Base-by-base conservation (phyloP, 2,888 invertebrate species). In the Polia nebulosa region DNA sequence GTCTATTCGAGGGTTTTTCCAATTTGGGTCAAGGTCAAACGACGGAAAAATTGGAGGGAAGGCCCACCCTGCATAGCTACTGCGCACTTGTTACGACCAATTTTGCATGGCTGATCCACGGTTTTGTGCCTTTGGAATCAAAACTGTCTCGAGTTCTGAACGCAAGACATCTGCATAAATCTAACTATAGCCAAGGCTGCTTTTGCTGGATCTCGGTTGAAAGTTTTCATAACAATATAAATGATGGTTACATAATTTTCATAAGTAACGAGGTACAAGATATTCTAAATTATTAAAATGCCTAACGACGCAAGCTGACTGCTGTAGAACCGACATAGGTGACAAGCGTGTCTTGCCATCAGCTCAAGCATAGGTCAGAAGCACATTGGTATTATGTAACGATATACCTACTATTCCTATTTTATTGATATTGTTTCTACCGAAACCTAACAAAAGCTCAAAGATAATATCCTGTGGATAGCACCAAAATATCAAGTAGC, bases 11-110 rank as follows among this genome's bases (percentile, higher is more conserved):
- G 84, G 82, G 83, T 78, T 85, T 83, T 85, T 75, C 71, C 76
- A 85, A 91, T 89, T 78, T 86, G 76, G 91, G 92, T 91, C 92
- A 93, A 92, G 93, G 91, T 81, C 86, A 85, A 52, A 68, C 63
- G 77, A 76, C 80, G 83, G 81, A 88, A 89, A 85, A 89, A 86
- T 76, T 72, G 61, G 69, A 87, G 83, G 87, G 87, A 86, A 86
- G 82, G 87, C 82, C 83, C 81, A 83, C 85, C 85, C 86, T 83
- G 32, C 51, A 76, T 71, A 77, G 79, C 81, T 85, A 89, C 87
- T 91, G 86, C 88, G 89, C 87, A 91, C 80, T 89, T 89, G 81
- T 83, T 85, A 78, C 64, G 58, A 81, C 76, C 72, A 74, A 84
- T 84, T 86, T 85, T 79, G 80, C 36, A 80, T 81, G 81, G 79